These are phyloP conservation scores for Eilema depressum DNA, from an alignment of 2,888 invertebrate species.

Conservation along the genomic window DNA sequence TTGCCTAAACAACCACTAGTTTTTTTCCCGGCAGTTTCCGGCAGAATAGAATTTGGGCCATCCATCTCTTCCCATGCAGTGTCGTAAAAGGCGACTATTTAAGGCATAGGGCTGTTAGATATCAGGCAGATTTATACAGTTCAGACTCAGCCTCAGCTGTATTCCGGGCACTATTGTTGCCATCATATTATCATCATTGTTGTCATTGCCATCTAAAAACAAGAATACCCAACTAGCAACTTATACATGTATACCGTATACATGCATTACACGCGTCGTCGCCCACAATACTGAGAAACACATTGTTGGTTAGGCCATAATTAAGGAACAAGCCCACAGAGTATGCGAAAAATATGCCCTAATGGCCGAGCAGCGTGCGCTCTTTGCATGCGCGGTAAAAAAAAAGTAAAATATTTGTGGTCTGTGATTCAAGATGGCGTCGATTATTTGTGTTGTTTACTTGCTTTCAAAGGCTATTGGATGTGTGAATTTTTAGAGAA, in stretches of 20 bases:
- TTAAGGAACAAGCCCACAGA: slow-evolving; percentile 34
- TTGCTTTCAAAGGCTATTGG: slow-evolving; percentile 8
- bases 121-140: too few relatives aligned
- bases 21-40: too few relatives aligned
- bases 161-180: too few relatives aligned
- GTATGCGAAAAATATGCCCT: slow-evolving; percentile 52
- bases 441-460: slow-evolving; percentile 17
- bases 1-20: too few relatives aligned
- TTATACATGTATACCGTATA: slow-evolving; percentile 20
- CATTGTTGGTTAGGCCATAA: slow-evolving; percentile 49
- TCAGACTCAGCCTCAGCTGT: too few relatives aligned
- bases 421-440: slow-evolving; percentile 47
- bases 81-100: too few relatives aligned
- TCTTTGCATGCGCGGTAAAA: slow-evolving; percentile 20
- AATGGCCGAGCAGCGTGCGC: slow-evolving; percentile 45
- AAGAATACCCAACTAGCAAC: slow-evolving; percentile 18
- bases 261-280: slow-evolving; percentile 29
- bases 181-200: too few relatives aligned
- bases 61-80: too few relatives aligned
- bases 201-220: slow-evolving; percentile 37
- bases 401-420: slow-evolving; percentile 36
- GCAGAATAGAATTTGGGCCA: too few relatives aligned
- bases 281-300: slow-evolving; percentile 45
- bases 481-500: neutral
- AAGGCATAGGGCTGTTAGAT: too few relatives aligned